These are phyloP conservation scores for Chaenodraco wilsoni DNA, from an alignment of 2,797 vertebrate genomes.

Conservation along the genomic window DNA sequence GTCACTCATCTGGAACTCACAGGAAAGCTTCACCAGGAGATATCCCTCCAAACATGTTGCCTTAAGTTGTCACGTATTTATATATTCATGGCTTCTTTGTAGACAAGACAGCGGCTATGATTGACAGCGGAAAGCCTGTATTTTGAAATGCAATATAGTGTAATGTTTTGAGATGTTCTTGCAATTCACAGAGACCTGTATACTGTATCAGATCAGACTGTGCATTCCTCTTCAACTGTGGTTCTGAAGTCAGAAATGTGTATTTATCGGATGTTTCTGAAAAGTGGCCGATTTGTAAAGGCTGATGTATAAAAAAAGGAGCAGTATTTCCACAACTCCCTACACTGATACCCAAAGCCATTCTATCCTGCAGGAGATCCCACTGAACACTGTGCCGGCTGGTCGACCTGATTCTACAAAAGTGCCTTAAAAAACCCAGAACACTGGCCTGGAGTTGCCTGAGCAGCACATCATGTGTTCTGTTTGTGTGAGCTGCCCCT, in stretches of 20 bases:
- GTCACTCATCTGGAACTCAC: slow-evolving; percentile 38
- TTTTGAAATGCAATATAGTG: slow-evolving; percentile 7
- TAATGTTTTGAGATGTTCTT: slow-evolving; percentile 3
- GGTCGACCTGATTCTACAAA: slow-evolving; percentile 3
- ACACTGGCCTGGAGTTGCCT: no score
- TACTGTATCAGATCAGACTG: neutral
- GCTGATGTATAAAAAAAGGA: slow-evolving; percentile 21
- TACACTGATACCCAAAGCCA: slow-evolving; percentile 17
- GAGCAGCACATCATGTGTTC: no score
- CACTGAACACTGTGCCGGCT: slow-evolving; percentile 22
- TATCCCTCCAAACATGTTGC: slow-evolving; percentile 41
- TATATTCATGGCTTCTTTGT: slow-evolving; percentile 33
- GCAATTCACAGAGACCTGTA: neutral
- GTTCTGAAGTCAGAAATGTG: slow-evolving; percentile 25
- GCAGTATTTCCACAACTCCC: slow-evolving; percentile 23
- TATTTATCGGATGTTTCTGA: slow-evolving; percentile 14
- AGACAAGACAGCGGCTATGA: slow-evolving; percentile 14
- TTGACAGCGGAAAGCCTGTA: slow-evolving; percentile 4
- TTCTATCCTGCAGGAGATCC: slow-evolving; percentile 39
- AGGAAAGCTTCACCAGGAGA: slow-evolving; percentile 39
- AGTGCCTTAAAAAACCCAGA: neutral
- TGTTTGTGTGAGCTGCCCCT: no score
- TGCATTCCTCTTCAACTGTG: slow-evolving; percentile 1
- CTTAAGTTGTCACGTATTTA: slow-evolving; percentile 39
- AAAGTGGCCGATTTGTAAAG: slow-evolving; percentile 22